Conservation (phyloP, 2,797 vertebrate species). For the Potorous gilbertii region DNA sequence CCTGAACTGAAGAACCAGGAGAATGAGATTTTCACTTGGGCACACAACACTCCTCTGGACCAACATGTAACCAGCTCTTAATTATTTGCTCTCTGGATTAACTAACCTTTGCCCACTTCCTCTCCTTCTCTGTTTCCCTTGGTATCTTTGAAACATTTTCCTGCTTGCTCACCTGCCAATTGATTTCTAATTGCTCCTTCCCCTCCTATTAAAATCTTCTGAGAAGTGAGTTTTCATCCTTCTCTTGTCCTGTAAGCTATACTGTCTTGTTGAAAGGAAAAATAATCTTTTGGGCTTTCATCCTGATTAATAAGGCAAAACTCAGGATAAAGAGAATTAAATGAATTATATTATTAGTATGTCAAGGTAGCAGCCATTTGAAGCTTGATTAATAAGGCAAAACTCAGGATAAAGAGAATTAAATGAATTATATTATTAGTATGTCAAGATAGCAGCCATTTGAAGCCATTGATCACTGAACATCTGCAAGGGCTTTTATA, state of each 20-base stretch:
- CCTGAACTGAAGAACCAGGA: not conserved
- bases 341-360: too few relatives aligned
- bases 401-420: too few relatives aligned
- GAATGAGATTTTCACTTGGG: not conserved
- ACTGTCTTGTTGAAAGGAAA: too few relatives aligned
- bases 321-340: too few relatives aligned
- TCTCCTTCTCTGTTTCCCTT: not conserved
- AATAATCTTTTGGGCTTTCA: too few relatives aligned
- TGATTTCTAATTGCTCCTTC: not conserved
- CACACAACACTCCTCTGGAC: not conserved
- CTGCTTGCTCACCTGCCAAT: not conserved
- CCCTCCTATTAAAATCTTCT: not conserved
- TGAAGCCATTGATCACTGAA: too few relatives aligned
- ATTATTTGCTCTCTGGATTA: not conserved
- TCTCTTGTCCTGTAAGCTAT: not conserved
- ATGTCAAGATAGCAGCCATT: too few relatives aligned
- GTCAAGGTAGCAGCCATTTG: too few relatives aligned
- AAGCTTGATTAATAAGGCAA: too few relatives aligned
- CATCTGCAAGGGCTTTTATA: too few relatives aligned
- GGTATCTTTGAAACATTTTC: not conserved
- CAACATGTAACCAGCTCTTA: not conserved
- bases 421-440: too few relatives aligned
- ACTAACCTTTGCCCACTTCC: not conserved
- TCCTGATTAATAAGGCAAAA: too few relatives aligned
- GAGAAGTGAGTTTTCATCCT: not conserved